phyloP scores from a whole-genome alignment of 2,888 invertebrate species.

The Acronicta psi region DNA sequence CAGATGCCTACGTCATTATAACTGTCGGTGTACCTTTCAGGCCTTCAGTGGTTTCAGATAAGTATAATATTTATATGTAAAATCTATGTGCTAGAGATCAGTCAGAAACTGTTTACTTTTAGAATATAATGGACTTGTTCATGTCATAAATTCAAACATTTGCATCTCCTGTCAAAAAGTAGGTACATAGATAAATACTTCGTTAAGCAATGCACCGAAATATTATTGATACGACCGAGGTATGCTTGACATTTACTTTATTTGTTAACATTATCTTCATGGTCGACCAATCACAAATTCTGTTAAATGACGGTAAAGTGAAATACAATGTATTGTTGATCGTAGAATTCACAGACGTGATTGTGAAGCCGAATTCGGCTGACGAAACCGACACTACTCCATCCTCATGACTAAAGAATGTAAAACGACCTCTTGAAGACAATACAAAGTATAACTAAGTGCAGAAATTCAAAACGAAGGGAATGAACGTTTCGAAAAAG shows the following conservation, averaged over 20 bases:
- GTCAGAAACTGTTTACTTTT: too few relatives aligned
- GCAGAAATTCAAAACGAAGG: slow-evolving; percentile 10
- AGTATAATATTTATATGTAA: too few relatives aligned
- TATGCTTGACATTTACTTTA: slow-evolving; percentile 28
- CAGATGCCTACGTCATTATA: too few relatives aligned
- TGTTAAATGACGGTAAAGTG: slow-evolving; percentile 1
- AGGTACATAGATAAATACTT: background rate
- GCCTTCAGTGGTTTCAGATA: too few relatives aligned
- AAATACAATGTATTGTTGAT: slow-evolving; percentile 4
- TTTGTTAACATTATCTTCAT: slow-evolving; percentile 11
- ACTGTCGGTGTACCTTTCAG: too few relatives aligned
- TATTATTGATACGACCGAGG: slow-evolving; percentile 14
- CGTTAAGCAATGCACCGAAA: slow-evolving; percentile 13
- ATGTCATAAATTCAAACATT: slow-evolving; percentile 3
- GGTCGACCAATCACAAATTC: slow-evolving; percentile 21
- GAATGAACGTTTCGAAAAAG: slow-evolving; percentile 12
- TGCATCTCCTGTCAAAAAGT: background rate
- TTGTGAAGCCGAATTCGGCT: slow-evolving; percentile 12
- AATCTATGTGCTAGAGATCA: too few relatives aligned
- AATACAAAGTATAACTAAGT: slow-evolving; percentile 8
- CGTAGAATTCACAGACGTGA: background rate
- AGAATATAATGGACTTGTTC: slow-evolving; percentile 29
- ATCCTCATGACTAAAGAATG: slow-evolving; percentile 1
- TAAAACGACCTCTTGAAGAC: slow-evolving; percentile 5
- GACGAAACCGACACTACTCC: background rate